Percentiles rank a stretch among this genome's conserved stretches.
These are phyloP conservation scores for Edolisoma coerulescens DNA, from an alignment of 2,113 vertebrate species.

Conservation along the genomic window DNA sequence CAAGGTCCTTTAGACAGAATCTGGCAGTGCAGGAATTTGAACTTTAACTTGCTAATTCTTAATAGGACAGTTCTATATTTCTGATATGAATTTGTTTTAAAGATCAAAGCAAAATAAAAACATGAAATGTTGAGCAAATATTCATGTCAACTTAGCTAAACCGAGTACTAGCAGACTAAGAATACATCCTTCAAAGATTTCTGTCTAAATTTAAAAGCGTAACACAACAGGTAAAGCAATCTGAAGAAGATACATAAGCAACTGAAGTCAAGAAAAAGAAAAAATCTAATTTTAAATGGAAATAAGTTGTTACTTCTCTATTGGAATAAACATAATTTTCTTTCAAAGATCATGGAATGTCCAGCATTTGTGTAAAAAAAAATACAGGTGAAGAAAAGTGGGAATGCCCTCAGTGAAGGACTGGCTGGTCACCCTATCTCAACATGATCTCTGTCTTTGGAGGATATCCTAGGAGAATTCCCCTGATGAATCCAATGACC, in stretches of 20 bases:
- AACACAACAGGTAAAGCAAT: neutral
- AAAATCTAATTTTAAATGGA: neutral
- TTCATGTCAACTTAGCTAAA: neutral
- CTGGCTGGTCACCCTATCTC: neutral
- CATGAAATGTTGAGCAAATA: neutral
- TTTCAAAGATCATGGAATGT: neutral
- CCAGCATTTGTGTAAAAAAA: neutral
- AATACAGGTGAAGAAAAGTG: neutral
- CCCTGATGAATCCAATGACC: neutral
- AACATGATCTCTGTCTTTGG: neutral
- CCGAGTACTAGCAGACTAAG: neutral
- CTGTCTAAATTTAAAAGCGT: neutral
- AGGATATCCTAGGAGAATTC: neutral
- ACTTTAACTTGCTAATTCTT: neutral
- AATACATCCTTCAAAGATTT: neutral
- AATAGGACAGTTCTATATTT: neutral
- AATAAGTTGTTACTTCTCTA: neutral
- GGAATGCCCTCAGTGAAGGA: neutral
- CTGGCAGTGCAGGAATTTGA: neutral
- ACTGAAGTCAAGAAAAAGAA: neutral
- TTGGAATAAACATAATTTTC: neutral
- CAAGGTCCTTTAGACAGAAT: neutral
- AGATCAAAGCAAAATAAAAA: neutral
- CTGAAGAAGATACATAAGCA: neutral
- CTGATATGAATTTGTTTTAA: neutral